Conservation (phyloP, 2,113 vertebrate genomes). For the Vireo altiloquus region DNA sequence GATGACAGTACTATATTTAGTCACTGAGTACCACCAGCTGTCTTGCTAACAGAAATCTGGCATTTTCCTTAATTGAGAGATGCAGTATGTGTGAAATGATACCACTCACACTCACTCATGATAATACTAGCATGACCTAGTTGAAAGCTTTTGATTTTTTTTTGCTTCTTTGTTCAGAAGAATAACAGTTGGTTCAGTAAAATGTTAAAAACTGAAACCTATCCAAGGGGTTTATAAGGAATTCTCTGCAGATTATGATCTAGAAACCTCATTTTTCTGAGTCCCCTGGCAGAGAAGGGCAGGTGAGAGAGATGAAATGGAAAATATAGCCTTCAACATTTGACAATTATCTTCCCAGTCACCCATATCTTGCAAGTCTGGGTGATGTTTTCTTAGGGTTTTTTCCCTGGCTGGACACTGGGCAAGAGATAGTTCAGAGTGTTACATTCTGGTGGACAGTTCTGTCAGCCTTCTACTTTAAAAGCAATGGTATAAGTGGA, state of each 20-base stretch:
- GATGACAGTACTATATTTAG: conserved; percentile 72
- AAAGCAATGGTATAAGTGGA: neutral
- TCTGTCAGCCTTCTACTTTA: neutral
- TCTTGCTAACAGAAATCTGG: conserved; percentile 69
- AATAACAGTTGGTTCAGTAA: conserved; percentile 42
- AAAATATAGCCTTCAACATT: neutral
- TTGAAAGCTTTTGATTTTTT: conserved; percentile 58
- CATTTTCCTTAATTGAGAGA: conserved; percentile 69
- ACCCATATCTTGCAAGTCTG: neutral
- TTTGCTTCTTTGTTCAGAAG: conserved; percentile 51
- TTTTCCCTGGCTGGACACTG: neutral
- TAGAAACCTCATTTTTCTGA: conserved; percentile 44
- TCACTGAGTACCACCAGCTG: conserved; percentile 67
- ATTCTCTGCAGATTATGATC: conserved; percentile 33
- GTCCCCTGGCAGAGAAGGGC: neutral
- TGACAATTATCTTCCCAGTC: neutral
- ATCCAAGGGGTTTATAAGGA: conserved; percentile 32
- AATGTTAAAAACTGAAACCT: conserved; percentile 37
- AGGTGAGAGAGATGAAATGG: conserved; percentile 2
- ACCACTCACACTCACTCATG: conserved; percentile 63
- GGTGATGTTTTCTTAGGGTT: neutral
- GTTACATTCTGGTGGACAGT: neutral
- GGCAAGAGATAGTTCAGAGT: neutral
- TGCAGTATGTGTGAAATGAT: conserved; percentile 68
- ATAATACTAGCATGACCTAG: conserved; percentile 64